Conservation (phyloP, 2,888 invertebrate species). For the Tetragonula carbonaria region DNA sequence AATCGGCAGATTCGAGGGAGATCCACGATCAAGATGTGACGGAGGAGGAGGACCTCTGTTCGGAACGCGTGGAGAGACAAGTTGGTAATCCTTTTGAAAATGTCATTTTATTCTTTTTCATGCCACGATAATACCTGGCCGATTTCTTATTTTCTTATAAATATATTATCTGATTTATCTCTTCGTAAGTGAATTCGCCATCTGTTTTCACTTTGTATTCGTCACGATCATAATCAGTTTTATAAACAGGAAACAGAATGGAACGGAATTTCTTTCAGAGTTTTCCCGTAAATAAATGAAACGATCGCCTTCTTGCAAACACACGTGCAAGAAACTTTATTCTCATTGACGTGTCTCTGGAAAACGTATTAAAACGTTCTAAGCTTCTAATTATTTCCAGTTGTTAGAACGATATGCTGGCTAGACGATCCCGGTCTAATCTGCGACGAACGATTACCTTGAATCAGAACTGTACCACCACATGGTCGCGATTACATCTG, state of each 20-base stretch:
- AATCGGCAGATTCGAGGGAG: slow-evolving; percentile 1
- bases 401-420: neutral
- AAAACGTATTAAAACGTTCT: neutral
- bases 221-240: too few relatives aligned
- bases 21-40: neutral
- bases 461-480: slow-evolving; percentile 34
- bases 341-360: neutral
- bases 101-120: neutral
- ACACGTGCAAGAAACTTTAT: neutral
- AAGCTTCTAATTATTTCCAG: neutral
- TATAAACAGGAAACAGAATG: too few relatives aligned
- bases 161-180: too few relatives aligned
- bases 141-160: too few relatives aligned
- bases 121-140: too few relatives aligned
- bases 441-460: neutral
- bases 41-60: neutral
- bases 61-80: slow-evolving; percentile 45
- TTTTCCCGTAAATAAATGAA: neutral
- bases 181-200: too few relatives aligned
- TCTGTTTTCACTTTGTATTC: too few relatives aligned
- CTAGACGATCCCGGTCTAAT: neutral
- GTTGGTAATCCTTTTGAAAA: slow-evolving; percentile 54
- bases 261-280: too few relatives aligned
- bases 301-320: neutral
- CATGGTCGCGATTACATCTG: slow-evolving; percentile 50